phyloP scores from a whole-genome alignment of 1,140 invertebrate species.

The Pentalonia nigronervosa region DNA sequence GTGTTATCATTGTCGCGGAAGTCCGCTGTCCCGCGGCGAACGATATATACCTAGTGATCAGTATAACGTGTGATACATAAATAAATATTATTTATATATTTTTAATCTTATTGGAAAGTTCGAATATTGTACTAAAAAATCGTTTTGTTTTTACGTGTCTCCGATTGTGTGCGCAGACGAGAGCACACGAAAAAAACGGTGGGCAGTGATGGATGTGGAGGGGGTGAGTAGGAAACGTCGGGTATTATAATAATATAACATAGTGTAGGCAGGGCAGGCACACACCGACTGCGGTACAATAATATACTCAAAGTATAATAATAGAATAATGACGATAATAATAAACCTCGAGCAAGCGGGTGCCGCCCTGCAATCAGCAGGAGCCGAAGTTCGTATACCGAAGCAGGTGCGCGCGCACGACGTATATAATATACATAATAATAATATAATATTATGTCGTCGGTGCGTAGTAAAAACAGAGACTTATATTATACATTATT shows the following conservation, averaged over 20 bases:
- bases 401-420: constrained; percentile 17
- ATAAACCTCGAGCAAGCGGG: background rate
- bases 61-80: no score
- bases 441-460: constrained; percentile 30
- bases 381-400: background rate
- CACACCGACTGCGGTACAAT: background rate
- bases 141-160: background rate
- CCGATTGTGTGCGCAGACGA: background rate
- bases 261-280: background rate
- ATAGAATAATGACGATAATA: constrained; percentile 11
- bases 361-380: background rate
- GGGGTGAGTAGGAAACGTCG: background rate
- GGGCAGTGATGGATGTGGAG: background rate
- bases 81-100: no score
- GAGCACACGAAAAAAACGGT: background rate
- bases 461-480: constrained; percentile 39
- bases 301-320: constrained; percentile 7
- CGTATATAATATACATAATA: background rate
- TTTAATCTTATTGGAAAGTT: no score
- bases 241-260: background rate
- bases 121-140: no score
- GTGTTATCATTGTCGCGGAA: no score
- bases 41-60: no score
- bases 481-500: background rate
- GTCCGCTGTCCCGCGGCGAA: no score